A percentile compares a stretch with the other conserved stretches of the same genome.
These are phyloP conservation scores for Alfaro cultratus DNA, from an alignment of 2,797 vertebrate genomes.

Conservation along the genomic window DNA sequence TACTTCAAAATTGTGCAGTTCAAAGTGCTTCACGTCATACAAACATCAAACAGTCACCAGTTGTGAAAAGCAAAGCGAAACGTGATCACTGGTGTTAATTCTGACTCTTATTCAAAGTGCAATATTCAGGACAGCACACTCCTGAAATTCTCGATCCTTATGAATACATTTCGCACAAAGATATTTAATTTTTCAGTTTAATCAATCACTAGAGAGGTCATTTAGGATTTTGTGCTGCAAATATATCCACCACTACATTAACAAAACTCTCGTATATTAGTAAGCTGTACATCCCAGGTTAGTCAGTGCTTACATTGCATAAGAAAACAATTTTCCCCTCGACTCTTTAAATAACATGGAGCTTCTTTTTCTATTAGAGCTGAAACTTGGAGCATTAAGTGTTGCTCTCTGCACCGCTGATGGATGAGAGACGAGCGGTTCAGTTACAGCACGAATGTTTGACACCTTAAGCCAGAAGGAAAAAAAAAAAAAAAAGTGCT, in stretches of 20 bases:
- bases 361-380: background rate
- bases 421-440: slow-evolving; percentile 13
- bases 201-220: background rate
- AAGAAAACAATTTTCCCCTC: background rate
- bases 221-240: background rate
- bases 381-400: slow-evolving; percentile 9
- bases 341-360: background rate
- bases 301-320: background rate
- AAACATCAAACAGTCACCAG: no score
- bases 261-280: background rate
- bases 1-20: no score
- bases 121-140: background rate
- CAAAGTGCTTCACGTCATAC: no score
- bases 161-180: background rate
- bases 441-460: slow-evolving; percentile 4
- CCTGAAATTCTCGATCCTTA: background rate
- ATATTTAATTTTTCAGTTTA: background rate
- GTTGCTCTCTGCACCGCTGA: slow-evolving; percentile 19
- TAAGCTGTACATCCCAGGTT: background rate
- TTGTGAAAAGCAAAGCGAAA: background rate
- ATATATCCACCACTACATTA: background rate
- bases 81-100: background rate
- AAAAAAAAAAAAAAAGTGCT: slow-evolving; percentile 7
- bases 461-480: slow-evolving; percentile 24
- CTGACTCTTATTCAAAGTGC: background rate